Evolutionary conservation across 2,113 vertebrate species (phyloP).

Genomic region (Rhagologus leucostigma): DNA sequence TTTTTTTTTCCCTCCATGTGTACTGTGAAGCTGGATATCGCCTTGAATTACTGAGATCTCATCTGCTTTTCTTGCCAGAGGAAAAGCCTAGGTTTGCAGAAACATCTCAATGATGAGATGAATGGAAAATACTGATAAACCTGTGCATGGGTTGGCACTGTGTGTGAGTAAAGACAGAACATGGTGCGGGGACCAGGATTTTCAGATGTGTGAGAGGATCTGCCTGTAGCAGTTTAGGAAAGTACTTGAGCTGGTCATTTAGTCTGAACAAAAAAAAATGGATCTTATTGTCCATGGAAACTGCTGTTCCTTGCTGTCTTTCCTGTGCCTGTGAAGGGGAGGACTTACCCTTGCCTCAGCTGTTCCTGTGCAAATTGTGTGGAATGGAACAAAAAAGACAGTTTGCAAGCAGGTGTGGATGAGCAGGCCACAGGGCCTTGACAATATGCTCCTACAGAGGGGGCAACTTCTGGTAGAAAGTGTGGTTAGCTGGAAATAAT

Average conservation of each 20-base stretch:
- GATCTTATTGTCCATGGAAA: background rate
- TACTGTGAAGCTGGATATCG: background rate
- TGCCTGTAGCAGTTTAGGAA: background rate
- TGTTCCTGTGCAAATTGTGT: background rate
- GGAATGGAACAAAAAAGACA: background rate
- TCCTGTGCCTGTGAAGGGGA: accelerated
- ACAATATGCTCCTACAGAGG: background rate
- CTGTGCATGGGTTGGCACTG: background rate
- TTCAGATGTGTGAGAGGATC: background rate
- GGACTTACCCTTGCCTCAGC: background rate
- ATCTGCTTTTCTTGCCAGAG: background rate
- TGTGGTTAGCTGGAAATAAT: background rate
- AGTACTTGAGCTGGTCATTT: background rate
- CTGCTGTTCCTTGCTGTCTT: background rate
- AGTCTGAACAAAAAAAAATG: background rate
- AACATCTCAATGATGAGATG: background rate
- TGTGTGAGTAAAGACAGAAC: background rate
- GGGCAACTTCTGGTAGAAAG: background rate
- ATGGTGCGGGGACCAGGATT: accelerated
- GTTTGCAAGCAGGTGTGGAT: background rate
- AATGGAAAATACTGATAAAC: background rate
- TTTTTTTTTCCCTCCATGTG: accelerated
- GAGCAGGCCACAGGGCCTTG: background rate
- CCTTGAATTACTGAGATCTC: background rate
- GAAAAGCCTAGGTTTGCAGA: background rate